Evolutionary conservation across 2,888 invertebrate genomes (phyloP), one percentile per base, ranked within the genome.

Genomic region (Coelinius sp.): DNA sequence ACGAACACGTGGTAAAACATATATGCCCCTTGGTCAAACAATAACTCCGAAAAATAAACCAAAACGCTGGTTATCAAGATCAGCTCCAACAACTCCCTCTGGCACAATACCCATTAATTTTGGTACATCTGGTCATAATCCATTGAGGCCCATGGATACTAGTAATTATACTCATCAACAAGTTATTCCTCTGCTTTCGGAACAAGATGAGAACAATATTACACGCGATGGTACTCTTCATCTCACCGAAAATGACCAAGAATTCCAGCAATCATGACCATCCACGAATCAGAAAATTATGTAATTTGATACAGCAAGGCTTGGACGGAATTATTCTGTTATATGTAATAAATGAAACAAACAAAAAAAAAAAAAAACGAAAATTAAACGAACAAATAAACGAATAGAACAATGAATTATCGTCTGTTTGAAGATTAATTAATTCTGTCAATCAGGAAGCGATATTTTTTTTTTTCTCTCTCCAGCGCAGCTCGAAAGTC

Each of bases 11-110:
- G 88, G 89, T 6, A 89, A 90, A 64, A 88, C 90, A 73, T 90
- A 89, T 78, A 85, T 88, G 75, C 88, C 89, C 1, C 81, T 90
- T 73, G 89, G 90, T 52, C 78, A 88, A 35, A 83, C 85, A 14
- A 79, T 65, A 53, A 63, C 24, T 52, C 73, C 84, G 17, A 80
- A 82, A 35, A 82, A 81, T 75, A 83, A 85, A 73, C 76, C 81
- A 2, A 87, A 84, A 75, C 89, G 93, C 52, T 92, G 92, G 89
- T 89, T 94, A 6, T 94, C 95, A 0, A 89, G 94, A 24, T 95
- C 95, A 0, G 95, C 95, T 0, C 95, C 95, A 0, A 94, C 93
- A 1, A 95, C 95, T 0, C 95, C 95, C 0, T 92, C 92, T 76
- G 89, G 93, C 35, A 92, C 91, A 68, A 92, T 92, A 14, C 93